These are phyloP conservation scores for Exocentrus adspersus DNA, from an alignment of 2,888 invertebrate genomes.

Conservation along the genomic window DNA sequence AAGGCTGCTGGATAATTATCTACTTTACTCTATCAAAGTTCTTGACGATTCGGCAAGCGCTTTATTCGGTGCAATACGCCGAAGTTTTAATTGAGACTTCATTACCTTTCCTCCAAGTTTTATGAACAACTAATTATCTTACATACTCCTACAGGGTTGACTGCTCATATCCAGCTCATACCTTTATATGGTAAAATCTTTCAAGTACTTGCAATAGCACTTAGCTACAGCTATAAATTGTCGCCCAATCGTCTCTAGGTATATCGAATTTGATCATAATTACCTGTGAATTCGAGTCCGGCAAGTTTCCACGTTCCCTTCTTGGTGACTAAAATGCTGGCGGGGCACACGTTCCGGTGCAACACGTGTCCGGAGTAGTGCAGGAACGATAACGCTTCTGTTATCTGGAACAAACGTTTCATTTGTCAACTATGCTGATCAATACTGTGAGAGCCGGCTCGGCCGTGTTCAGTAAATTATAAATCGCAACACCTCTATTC, in stretches of 20 bases:
- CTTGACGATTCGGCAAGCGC: neutral
- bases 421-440: neutral
- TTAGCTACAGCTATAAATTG: too few species aligned
- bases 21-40: neutral
- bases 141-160: too few species aligned
- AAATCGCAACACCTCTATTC: too few species aligned
- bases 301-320: constrained; percentile 96
- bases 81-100: neutral
- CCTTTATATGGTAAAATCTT: too few species aligned
- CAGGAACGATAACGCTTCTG: constrained; percentile 91
- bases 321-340: constrained; percentile 90
- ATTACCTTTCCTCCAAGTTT: neutral
- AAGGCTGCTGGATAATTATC: neutral
- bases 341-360: constrained; percentile 95
- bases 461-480: neutral
- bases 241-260: too few species aligned
- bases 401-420: constrained; percentile 74
- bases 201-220: too few species aligned
- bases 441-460: neutral
- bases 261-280: constrained; percentile 40
- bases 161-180: too few species aligned
- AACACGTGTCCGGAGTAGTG: constrained; percentile 89
- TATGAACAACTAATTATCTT: neutral
- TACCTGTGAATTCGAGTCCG: constrained; percentile 93
- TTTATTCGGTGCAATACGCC: neutral